Conservation (phyloP, 2,888 invertebrate genomes). For the Diploptera punctata region DNA sequence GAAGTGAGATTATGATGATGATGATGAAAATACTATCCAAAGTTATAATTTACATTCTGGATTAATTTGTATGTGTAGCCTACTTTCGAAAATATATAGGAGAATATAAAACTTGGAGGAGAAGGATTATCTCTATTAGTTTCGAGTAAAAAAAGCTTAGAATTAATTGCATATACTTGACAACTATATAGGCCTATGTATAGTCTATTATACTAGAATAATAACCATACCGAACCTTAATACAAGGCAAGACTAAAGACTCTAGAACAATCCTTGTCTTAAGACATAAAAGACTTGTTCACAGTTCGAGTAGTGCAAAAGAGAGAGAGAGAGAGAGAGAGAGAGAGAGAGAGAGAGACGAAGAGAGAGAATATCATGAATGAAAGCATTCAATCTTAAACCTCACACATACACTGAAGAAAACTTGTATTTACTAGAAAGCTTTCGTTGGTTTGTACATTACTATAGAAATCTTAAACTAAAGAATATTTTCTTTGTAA, state of each 20-base stretch:
- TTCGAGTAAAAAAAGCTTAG: too few relatives aligned
- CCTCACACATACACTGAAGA: background rate
- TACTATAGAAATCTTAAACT: background rate
- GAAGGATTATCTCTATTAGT: too few relatives aligned
- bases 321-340: too few relatives aligned
- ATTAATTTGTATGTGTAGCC: too few relatives aligned
- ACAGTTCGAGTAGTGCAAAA: background rate
- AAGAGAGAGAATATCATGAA: too few relatives aligned
- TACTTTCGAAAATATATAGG: too few relatives aligned
- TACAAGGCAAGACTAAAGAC: constrained; percentile 1
- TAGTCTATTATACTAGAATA: background rate
- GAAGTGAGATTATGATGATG: too few relatives aligned
- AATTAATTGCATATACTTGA: background rate
- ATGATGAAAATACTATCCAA: too few relatives aligned
- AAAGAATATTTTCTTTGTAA: background rate
- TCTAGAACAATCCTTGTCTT: constrained; percentile 7
- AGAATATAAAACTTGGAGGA: too few relatives aligned
- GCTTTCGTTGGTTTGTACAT: background rate
- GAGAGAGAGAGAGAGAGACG: too few relatives aligned
- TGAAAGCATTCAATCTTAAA: background rate
- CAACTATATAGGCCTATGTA: constrained; percentile 8
- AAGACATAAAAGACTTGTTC: background rate
- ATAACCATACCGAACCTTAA: background rate
- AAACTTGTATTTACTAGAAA: background rate
- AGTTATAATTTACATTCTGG: too few relatives aligned